Evolutionary conservation across 2,888 invertebrate genomes (phyloP).

Genomic region (Pristionchus exspectatus): DNA sequence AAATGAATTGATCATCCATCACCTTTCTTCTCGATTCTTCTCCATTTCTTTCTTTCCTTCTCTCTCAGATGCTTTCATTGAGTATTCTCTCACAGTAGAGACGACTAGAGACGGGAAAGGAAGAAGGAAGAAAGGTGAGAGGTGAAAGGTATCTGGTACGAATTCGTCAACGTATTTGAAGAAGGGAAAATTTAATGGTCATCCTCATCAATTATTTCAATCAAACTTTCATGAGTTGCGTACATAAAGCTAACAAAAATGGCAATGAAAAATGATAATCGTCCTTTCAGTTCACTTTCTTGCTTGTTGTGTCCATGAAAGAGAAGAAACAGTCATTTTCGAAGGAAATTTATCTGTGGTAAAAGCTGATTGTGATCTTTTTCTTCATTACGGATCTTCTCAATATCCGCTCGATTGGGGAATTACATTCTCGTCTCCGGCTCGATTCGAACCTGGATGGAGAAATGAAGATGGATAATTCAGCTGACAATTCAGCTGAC

Average conservation of each 20-base stretch:
- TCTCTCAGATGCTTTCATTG: background rate
- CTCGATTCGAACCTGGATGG: background rate
- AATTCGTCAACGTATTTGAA: background rate
- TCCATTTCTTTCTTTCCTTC: background rate
- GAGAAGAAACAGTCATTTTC: background rate
- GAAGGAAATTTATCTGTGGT: conserved; percentile 32
- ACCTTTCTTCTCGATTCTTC: background rate
- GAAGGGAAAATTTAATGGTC: background rate
- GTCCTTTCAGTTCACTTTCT: background rate
- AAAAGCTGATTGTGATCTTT: background rate
- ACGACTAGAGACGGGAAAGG: background rate
- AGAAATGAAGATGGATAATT: background rate
- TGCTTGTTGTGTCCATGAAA: background rate
- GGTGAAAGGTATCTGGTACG: background rate
- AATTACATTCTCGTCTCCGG: background rate
- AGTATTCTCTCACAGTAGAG: conserved; percentile 18
- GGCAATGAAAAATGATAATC: background rate
- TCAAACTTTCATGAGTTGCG: background rate
- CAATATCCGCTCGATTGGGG: conserved; percentile 4
- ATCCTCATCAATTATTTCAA: no score
- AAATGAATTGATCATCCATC: conserved; percentile 29
- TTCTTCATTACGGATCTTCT: background rate
- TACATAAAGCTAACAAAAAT: no score
- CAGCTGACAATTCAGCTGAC: no score
- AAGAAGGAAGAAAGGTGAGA: background rate